phyloP scores from a whole-genome alignment of 2,888 invertebrate genomes.

The Corbicula japonica region DNA sequence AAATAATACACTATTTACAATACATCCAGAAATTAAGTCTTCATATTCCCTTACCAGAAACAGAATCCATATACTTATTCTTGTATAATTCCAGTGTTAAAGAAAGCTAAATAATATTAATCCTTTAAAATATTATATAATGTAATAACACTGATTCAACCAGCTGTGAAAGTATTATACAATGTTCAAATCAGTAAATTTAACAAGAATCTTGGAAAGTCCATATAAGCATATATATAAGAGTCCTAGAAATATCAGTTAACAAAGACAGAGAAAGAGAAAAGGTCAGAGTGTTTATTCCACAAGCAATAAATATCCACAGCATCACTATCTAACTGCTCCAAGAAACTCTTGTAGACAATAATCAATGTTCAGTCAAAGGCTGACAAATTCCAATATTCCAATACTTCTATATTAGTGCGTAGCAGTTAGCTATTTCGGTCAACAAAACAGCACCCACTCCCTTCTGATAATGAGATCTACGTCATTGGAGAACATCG shows the following conservation, averaged over 20 bases:
- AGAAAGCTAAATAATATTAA: slow-evolving; percentile 2
- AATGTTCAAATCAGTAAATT: background rate
- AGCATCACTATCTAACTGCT: slow-evolving; percentile 1
- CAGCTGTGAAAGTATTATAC: background rate
- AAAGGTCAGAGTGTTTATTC: background rate
- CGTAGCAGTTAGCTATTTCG: slow-evolving; percentile 16
- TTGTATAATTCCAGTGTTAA: too few species aligned
- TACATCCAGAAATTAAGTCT: background rate
- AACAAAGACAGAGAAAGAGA: background rate
- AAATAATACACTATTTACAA: background rate
- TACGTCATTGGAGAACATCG: too few species aligned
- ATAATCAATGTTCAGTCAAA: slow-evolving; percentile 47
- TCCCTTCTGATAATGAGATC: slow-evolving; percentile 22
- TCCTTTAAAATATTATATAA: background rate
- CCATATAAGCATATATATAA: background rate
- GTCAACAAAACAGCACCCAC: slow-evolving; percentile 24
- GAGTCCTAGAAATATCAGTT: background rate
- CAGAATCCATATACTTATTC: too few species aligned
- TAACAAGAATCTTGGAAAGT: background rate
- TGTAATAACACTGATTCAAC: background rate
- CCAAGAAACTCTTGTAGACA: slow-evolving; percentile 25
- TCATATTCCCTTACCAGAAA: background rate
- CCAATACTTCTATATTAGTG: slow-evolving; percentile 37
- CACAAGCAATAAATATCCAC: background rate
- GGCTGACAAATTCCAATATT: slow-evolving; percentile 55